phyloP scores from a whole-genome alignment of 2,113 vertebrate genomes.

The Eclectus roratus region DNA sequence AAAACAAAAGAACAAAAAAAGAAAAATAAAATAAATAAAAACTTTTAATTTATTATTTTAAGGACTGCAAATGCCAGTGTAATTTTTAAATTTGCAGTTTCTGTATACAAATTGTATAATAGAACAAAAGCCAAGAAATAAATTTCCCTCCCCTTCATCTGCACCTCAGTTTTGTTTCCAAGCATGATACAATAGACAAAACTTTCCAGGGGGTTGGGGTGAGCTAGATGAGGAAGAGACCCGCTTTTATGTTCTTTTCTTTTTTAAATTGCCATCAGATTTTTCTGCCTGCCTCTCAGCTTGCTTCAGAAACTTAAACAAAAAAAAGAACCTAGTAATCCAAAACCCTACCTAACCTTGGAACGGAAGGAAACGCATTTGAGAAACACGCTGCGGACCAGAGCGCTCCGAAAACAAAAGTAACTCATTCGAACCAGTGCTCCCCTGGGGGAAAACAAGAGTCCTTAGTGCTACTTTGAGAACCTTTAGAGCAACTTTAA shows the following conservation, averaged over 20 bases:
- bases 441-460: constrained; percentile 69
- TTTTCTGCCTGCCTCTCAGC: constrained; percentile 84
- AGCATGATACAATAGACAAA: constrained; percentile 78
- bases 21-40: constrained; percentile 80
- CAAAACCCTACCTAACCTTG: constrained; percentile 75
- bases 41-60: constrained; percentile 99
- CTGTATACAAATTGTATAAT: constrained; percentile 87
- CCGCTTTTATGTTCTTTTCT: background rate
- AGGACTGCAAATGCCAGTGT: constrained; percentile 94
- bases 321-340: constrained; percentile 48
- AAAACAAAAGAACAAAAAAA: constrained; percentile 1
- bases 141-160: constrained; percentile 78
- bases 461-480: constrained; percentile 89
- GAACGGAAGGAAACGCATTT: constrained; percentile 75
- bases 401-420: constrained; percentile 69
- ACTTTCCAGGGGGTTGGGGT: constrained; percentile 75
- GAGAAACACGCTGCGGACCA: constrained; percentile 68
- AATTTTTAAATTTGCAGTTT: constrained; percentile 98
- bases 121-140: constrained; percentile 83
- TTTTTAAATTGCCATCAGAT: constrained; percentile 54
- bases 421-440: constrained; percentile 75
- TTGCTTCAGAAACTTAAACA: constrained; percentile 81
- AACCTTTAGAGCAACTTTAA: constrained; percentile 91
- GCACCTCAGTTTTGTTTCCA: constrained; percentile 77
- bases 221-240: constrained; percentile 67